A percentile compares a stretch with the other conserved stretches of the same genome.
These are phyloP conservation scores for Aphelinus atriplicis DNA, from an alignment of 1,140 invertebrate genomes.

Conservation along the genomic window DNA sequence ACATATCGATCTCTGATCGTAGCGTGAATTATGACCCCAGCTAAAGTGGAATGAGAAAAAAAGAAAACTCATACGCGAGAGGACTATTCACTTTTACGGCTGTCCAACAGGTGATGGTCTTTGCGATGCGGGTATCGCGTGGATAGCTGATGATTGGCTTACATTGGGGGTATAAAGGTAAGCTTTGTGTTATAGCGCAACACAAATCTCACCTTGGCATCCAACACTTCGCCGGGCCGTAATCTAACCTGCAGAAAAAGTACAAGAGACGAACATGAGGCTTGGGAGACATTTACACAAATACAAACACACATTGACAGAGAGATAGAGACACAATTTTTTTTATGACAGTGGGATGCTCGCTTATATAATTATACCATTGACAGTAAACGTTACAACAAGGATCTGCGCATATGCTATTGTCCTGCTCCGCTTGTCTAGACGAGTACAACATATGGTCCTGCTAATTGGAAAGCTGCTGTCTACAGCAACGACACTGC, in stretches of 20 bases:
- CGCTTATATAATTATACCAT: too few relatives aligned
- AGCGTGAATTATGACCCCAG: background rate
- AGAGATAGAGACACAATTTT: slow-evolving; percentile 16
- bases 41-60: background rate
- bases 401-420: too few relatives aligned
- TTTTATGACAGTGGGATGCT: slow-evolving; percentile 17
- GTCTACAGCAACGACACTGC: background rate
- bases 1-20: background rate
- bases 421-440: too few relatives aligned
- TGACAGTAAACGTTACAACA: too few relatives aligned
- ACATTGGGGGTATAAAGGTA: slow-evolving; percentile 53
- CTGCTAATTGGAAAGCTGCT: too few relatives aligned
- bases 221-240: slow-evolving; percentile 81
- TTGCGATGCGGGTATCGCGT: slow-evolving; percentile 13
- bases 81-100: too few relatives aligned
- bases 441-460: too few relatives aligned
- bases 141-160: slow-evolving; percentile 29
- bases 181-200: slow-evolving; percentile 72
- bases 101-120: background rate
- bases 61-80: background rate
- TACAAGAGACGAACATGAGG: slow-evolving; percentile 55
- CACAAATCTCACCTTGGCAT: slow-evolving; percentile 81
- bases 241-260: slow-evolving; percentile 74
- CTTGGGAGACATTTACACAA: slow-evolving; percentile 37
- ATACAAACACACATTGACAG: background rate